phyloP scores from a whole-genome alignment of 2,888 invertebrate genomes.

The Oscheius onirici region DNA sequence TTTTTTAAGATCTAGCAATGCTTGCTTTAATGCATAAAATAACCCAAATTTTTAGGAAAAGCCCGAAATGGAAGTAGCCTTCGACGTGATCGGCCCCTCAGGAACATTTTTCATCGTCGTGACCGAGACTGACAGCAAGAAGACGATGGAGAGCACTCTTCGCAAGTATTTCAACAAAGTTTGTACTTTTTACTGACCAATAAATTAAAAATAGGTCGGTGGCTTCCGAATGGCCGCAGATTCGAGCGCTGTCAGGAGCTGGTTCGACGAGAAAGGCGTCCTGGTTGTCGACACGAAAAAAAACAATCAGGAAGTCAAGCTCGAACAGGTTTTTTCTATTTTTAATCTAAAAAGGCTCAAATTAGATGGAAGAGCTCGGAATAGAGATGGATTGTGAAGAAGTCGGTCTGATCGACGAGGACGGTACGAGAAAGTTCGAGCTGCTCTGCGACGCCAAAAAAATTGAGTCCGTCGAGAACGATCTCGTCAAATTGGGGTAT shows the following conservation, averaged over 20 bases:
- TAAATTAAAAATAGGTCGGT: constrained; percentile 43
- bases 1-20: no score
- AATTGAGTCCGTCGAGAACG: constrained; percentile 45
- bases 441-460: constrained; percentile 52
- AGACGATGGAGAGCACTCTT: constrained; percentile 48
- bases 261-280: constrained; percentile 65
- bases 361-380: constrained; percentile 60
- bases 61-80: constrained; percentile 60
- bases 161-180: constrained; percentile 64
- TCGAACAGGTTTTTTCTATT: constrained; percentile 42
- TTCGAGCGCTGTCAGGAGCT: constrained; percentile 48
- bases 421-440: constrained; percentile 51
- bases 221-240: constrained; percentile 62
- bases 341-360: neutral
- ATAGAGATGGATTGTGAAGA: constrained; percentile 69
- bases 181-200: neutral
- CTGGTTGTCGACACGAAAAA: constrained; percentile 40
- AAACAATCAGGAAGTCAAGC: constrained; percentile 41
- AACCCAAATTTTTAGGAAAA: constrained; percentile 58
- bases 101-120: constrained; percentile 65
- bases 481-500: constrained; percentile 43
- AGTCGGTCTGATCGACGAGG: constrained; percentile 50
- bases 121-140: constrained; percentile 61
- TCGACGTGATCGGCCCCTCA: constrained; percentile 63
- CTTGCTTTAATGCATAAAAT: neutral